A percentile compares a stretch with the other conserved stretches of the same genome.
These are phyloP conservation scores for Heterotis niloticus DNA, from an alignment of 2,113 vertebrate species.

Conservation along the genomic window DNA sequence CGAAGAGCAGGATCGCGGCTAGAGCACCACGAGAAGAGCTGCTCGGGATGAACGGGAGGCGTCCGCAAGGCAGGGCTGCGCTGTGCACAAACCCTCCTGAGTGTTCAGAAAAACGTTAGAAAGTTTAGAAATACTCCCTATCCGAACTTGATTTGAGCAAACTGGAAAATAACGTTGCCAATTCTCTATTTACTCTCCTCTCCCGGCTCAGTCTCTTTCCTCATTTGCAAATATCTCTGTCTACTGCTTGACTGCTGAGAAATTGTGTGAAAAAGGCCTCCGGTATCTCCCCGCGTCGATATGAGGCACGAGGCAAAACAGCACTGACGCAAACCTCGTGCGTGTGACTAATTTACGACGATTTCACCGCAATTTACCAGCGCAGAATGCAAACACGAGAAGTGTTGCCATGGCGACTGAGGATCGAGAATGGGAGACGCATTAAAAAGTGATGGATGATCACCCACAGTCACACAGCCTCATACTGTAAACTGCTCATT, in stretches of 20 bases:
- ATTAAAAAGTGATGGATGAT: not conserved
- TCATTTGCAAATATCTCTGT: no score
- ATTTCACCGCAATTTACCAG: conserved; percentile 2
- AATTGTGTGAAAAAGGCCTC: not conserved
- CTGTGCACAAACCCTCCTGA: not conserved
- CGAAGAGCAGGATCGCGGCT: no score
- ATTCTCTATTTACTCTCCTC: no score
- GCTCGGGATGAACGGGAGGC: conserved; percentile 1
- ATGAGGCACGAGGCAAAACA: conserved; percentile 10
- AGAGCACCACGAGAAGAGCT: not conserved
- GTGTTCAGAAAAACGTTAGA: no score
- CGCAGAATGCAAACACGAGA: conserved; percentile 4
- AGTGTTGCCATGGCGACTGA: conserved; percentile 23
- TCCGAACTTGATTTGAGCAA: no score
- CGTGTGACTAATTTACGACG: conserved; percentile 19
- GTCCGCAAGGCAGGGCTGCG: not conserved
- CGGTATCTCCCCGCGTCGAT: no score
- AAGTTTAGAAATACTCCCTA: not conserved
- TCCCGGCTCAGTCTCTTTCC: no score
- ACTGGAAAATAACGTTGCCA: no score
- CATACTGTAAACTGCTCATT: not conserved
- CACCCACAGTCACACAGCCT: not conserved
- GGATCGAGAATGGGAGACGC: not conserved
- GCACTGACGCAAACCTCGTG: conserved; percentile 16
- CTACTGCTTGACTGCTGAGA: not conserved